A percentile compares a stretch with the other conserved stretches of the same genome.
Evolutionary conservation across 2,888 invertebrate genomes (phyloP).

Genomic region (Sarcophaga carnaria): DNA sequence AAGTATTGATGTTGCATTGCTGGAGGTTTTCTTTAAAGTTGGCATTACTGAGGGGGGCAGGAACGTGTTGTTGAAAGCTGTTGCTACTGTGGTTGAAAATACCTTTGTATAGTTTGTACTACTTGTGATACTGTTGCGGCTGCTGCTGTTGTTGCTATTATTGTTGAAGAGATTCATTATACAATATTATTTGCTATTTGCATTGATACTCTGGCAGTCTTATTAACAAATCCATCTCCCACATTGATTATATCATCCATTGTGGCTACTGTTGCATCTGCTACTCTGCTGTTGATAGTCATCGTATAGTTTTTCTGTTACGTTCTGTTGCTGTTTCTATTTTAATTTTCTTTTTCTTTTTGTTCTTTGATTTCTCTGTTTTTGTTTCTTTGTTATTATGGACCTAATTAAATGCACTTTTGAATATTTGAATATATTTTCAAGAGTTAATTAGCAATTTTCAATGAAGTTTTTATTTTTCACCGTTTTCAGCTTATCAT

Average conservation of each 20-base stretch:
- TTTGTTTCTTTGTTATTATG: no score
- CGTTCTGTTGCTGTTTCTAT: background rate
- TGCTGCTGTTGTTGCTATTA: background rate
- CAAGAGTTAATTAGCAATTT: no score
- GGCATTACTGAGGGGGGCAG: background rate
- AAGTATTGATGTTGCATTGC: slow-evolving; percentile 40
- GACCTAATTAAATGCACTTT: no score
- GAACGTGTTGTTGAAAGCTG: background rate
- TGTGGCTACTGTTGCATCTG: background rate
- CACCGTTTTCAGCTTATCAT: no score
- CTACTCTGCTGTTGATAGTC: background rate
- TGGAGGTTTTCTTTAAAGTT: slow-evolving; percentile 23
- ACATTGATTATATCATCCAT: slow-evolving; percentile 20
- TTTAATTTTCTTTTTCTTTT: background rate
- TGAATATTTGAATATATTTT: no score
- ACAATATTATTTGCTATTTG: slow-evolving; percentile 4
- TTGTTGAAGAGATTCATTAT: slow-evolving; percentile 4
- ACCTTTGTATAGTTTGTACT: background rate
- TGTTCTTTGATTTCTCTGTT: no score
- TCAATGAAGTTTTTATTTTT: no score
- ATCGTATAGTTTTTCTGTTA: slow-evolving; percentile 6
- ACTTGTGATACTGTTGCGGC: background rate
- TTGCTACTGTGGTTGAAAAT: background rate
- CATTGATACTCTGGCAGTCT: background rate
- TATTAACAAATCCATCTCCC: slow-evolving; percentile 12